Percentiles rank a stretch among this genome's conserved stretches.
phyloP scores from a whole-genome alignment of 64 coral and sea anemone species.

The Hydrozoanthus tunicans region DNA sequence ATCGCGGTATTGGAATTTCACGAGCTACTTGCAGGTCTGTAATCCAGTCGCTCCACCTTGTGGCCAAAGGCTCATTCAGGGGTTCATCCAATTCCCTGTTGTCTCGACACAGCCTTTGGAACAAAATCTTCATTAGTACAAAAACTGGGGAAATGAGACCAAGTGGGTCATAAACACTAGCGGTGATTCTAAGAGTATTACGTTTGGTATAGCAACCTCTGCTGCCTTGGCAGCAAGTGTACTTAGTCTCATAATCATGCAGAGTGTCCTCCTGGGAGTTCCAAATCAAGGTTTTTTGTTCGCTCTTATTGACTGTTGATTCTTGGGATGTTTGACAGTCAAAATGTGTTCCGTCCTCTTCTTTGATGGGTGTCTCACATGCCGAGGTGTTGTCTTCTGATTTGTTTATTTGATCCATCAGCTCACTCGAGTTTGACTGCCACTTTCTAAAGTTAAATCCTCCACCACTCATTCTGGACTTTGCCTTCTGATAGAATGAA shows the following conservation, averaged over 20 bases:
- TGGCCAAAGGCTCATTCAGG: conserved; percentile 17
- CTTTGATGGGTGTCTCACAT: not conserved
- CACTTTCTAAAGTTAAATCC: conserved; percentile 62
- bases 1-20: conserved; percentile 47
- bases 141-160: conserved; percentile 42
- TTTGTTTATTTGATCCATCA: conserved; percentile 45
- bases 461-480: conserved; percentile 39
- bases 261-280: conserved; percentile 32
- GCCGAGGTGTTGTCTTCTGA: conserved; percentile 9
- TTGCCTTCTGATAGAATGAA: conserved; percentile 64
- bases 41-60: conserved; percentile 29
- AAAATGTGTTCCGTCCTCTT: conserved; percentile 31
- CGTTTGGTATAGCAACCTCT: conserved; percentile 30
- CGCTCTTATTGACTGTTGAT: not conserved
- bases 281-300: conserved; percentile 35
- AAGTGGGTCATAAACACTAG: conserved; percentile 56
- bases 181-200: conserved; percentile 42
- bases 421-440: conserved; percentile 40
- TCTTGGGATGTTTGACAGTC: conserved; percentile 6
- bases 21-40: conserved; percentile 37
- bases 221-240: conserved; percentile 7
- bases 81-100: conserved; percentile 13
- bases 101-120: conserved; percentile 27
- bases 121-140: conserved; percentile 44
- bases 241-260: conserved; percentile 46